phyloP scores from a whole-genome alignment of 2,797 vertebrate genomes.

The Siniperca undulata region DNA sequence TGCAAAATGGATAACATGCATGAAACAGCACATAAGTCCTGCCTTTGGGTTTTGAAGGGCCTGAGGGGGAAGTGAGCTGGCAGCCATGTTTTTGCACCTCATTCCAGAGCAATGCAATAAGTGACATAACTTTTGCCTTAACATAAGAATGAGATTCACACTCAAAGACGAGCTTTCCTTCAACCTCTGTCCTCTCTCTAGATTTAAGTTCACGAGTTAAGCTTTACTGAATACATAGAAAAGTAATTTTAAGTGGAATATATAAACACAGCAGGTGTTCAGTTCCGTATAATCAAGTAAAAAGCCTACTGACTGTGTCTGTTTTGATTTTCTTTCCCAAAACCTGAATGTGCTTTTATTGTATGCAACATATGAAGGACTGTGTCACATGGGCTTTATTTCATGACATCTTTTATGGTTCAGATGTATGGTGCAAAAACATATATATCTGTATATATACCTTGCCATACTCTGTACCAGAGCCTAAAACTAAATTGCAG shows the following conservation, averaged over 20 bases:
- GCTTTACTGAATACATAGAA: slow-evolving; percentile 44
- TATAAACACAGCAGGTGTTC: slow-evolving; percentile 60
- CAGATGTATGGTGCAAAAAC: background rate
- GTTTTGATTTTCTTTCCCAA: slow-evolving; percentile 31
- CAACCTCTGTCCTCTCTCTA: slow-evolving; percentile 33
- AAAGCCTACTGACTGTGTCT: slow-evolving; percentile 27
- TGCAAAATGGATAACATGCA: slow-evolving; percentile 62
- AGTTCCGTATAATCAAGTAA: slow-evolving; percentile 27
- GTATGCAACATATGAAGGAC: slow-evolving; percentile 10
- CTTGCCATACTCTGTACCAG: background rate
- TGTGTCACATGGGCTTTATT: slow-evolving; percentile 27
- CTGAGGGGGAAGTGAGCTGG: slow-evolving; percentile 54
- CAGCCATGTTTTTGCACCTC: slow-evolving; percentile 78
- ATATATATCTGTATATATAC: background rate
- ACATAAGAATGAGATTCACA: slow-evolving; percentile 51
- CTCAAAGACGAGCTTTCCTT: slow-evolving; percentile 49
- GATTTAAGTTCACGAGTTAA: slow-evolving; percentile 36
- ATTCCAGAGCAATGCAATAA: slow-evolving; percentile 79
- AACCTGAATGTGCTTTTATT: slow-evolving; percentile 32
- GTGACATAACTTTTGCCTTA: slow-evolving; percentile 67
- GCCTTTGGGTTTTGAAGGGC: slow-evolving; percentile 48
- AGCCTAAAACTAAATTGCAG: slow-evolving; percentile 33
- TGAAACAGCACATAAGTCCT: slow-evolving; percentile 62
- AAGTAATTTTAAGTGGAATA: slow-evolving; percentile 6
- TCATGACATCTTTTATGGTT: slow-evolving; percentile 15